Evolutionary conservation across 53 echinoderm and acorn worm genomes (phyloP), one percentile per base, ranked within the genome.

Genomic region (Echinarachnius parma): DNA sequence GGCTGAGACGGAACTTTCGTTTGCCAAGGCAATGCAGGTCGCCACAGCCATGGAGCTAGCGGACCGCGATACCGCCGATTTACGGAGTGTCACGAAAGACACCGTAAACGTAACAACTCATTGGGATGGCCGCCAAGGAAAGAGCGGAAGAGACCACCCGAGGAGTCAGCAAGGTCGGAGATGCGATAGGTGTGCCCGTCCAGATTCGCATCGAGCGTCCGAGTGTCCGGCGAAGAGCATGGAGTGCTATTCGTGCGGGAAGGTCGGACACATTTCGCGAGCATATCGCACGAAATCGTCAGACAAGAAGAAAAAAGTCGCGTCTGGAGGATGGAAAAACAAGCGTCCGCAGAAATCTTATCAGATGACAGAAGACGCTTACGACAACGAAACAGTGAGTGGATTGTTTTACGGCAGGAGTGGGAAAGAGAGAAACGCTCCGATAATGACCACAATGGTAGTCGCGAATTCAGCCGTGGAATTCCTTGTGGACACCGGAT

Each of bases 11-110:
- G 24, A 29, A 14, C 52, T 77, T 21, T 19, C 46, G 5, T 77
- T 62, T 33, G 48, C 61, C 22, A 48, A 8, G 10, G 77, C 77
- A 19, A 9, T 26, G 4, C 1, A 47, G 20, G 4, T 47, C 4
- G 61, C 60, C 0, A 18, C 14, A 9, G 50, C 48, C 16, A 60
- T 77, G 5, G 77, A 77, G 62, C 28, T 46, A 19, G 77, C 77
- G 5, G 61, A 60, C 27, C 30, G 46, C 31, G 46, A 45, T 48
- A 48, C 11, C 18, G 58, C 30, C 4, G 58, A 58, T 58, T 28
- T 58, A 19, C 3, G 58, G 31, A 4, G 16, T 3, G 30, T 5
- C 29, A 13, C 13, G 2, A n/a, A 28, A 13, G 23, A 18, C 31
- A 10, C 58, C 2, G 58, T 58, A 58, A 58, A 58, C 58, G 31